Base-by-base conservation (phyloP, 1,140 invertebrate genomes). In the Mamestra configurata region DNA sequence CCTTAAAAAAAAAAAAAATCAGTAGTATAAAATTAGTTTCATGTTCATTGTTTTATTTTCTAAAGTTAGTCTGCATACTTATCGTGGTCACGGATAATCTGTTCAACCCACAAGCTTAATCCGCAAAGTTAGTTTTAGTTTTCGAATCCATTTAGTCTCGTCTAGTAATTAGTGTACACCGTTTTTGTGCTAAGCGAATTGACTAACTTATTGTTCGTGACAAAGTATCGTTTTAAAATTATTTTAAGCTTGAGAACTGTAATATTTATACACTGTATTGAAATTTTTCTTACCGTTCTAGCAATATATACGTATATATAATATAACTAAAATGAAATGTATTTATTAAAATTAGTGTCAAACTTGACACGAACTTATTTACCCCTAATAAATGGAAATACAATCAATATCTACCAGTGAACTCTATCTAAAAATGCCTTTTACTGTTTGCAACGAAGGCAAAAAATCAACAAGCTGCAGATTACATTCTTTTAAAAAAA, bases 391-490 rank as follows among this genome's bases (percentile, higher is more conserved):
- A 31, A 31, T 31, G 27, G 1, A 31, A 3, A 5, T 31, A 5
- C 27, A 31, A 31, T 31, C 27, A 3, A 31, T 31, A 31, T n/a
- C n/a, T n/a, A n/a, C n/a, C n/a, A n/a, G n/a, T n/a, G n/a, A n/a
- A n/a, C n/a, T n/a, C n/a, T n/a, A n/a, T n/a, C n/a, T n/a, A n/a
- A n/a, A n/a, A n/a, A n/a, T n/a, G n/a, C n/a, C n/a, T n/a, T 11
- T 40, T 10, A 10, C 31, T n/a, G 6, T 35, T 24, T 61, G 1
- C 15, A 40, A 66, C n/a, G 27, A 40, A 55, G 43, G 49, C 57
- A 75, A 71, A 79, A 77, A 72, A 81, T 68, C 61, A 68, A 70
- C 20, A 70, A 49, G 61, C 61, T 40, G 35, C 35, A 40, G 35
- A 20, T 22, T 40, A 66, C 6, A 40, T 66, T 22, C 35, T 4